phyloP scores from a whole-genome alignment of 2,113 vertebrate species.

The Eublepharis macularius region DNA sequence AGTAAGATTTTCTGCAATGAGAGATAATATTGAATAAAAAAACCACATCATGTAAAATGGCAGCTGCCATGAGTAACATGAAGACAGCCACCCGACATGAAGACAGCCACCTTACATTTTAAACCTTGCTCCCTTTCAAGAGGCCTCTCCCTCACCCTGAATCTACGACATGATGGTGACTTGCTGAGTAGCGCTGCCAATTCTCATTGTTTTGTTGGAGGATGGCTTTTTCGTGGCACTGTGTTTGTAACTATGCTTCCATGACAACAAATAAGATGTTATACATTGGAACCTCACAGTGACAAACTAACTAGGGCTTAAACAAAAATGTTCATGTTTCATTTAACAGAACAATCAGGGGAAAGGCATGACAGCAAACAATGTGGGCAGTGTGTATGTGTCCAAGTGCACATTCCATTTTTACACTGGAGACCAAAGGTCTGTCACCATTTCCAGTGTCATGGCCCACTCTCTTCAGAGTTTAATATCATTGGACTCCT shows the following conservation, averaged over 20 bases:
- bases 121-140: conserved; percentile 23
- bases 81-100: conserved; percentile 14
- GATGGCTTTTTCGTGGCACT: conserved; percentile 39
- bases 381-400: neutral
- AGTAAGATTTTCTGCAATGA: neutral
- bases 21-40: conserved; percentile 33
- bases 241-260: conserved; percentile 60
- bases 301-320: conserved; percentile 51
- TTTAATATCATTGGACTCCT: conserved; percentile 18
- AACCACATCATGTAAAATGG: conserved; percentile 30
- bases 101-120: conserved; percentile 14
- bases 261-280: conserved; percentile 72
- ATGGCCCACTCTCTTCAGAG: neutral
- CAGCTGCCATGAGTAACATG: neutral
- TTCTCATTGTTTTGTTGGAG: conserved; percentile 15
- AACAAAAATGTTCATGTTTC: conserved; percentile 27
- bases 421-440: conserved; percentile 5
- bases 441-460: conserved; percentile 1
- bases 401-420: neutral
- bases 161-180: conserved; percentile 1
- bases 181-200: neutral
- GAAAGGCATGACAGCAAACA: conserved; percentile 4
- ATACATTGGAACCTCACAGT: neutral
- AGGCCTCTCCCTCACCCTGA: conserved; percentile 16
- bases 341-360: conserved; percentile 23